Base-by-base conservation (phyloP, 2,888 invertebrate species). In the Harpalus rufipes region DNA sequence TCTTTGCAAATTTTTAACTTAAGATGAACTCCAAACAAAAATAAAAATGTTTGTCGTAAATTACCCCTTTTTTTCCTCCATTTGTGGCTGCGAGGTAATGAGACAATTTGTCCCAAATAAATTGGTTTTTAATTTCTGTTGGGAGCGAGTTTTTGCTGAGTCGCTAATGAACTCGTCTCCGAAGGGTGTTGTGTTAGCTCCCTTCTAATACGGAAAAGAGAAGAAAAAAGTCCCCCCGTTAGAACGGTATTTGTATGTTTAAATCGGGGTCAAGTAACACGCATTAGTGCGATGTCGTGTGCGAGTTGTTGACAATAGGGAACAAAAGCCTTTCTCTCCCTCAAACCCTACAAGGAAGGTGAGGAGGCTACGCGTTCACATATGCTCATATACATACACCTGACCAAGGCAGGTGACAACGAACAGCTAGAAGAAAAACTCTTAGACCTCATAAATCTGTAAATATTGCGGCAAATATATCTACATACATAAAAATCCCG, bases 261-360 rank as follows among this genome's bases (percentile, higher is more conserved):
- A 82, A 82, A 82, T 61, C 74, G 82, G 74, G 82, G 82, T 82
- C 82, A 82, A 82, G 72, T 74, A 82, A 44, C 81, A 56, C 39
- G 74, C 16, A 32, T 59, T 82, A 82, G 68, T 32, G 61, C 80
- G 59, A 58, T 80, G 39, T 80, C 59, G 59, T 61, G 78, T 58
- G 56, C 58, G 81, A 81, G 74, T 74, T 82, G 82, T 82, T 12
- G 21, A 74, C 81, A 81, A 74, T 82, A 18, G 41, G 41, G 68
- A 21, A 82, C 82, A 82, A 82, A 58, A 32, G 16, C 16, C 82
- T 32, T 82, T 82, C 82, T 74, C 72, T 74, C 74, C 68, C 63
- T 41, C 41, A 18, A 44, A 7, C 56, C 72, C 56, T 39, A 16
- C 7, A 25, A 8, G 25, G 12, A 25, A 12, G 32, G 32, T 32